Conservation (phyloP, 1,140 invertebrate species). For the Bombus haemorrhoidalis region DNA sequence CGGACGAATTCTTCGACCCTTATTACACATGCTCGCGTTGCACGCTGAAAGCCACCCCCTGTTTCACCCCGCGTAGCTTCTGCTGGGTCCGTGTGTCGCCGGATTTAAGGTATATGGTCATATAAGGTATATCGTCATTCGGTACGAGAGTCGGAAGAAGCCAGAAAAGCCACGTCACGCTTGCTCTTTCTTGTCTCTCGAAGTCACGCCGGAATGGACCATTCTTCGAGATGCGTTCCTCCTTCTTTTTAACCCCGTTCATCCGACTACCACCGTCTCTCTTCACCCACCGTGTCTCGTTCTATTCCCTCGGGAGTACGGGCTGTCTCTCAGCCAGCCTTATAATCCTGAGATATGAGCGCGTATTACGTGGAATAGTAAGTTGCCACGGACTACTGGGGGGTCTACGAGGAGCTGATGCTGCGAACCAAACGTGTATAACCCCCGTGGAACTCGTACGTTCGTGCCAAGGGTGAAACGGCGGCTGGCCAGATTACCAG, state of each 20-base stretch:
- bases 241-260: not conserved
- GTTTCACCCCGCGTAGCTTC: slow-evolving; percentile 35
- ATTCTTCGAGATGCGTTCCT: slow-evolving; percentile 47
- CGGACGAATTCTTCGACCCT: slow-evolving; percentile 63
- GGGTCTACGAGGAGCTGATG: slow-evolving; percentile 63
- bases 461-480: slow-evolving; percentile 45
- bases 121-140: slow-evolving; percentile 65
- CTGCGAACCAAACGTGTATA: slow-evolving; percentile 68
- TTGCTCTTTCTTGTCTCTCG: slow-evolving; percentile 52
- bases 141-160: slow-evolving; percentile 45
- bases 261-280: not conserved
- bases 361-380: slow-evolving; percentile 78
- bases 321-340: slow-evolving; percentile 62
- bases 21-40: slow-evolving; percentile 69
- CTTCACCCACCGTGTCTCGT: not conserved
- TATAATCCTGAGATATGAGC: slow-evolving; percentile 82
- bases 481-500: slow-evolving; percentile 59
- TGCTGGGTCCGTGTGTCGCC: slow-evolving; percentile 41
- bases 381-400: slow-evolving; percentile 65
- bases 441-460: slow-evolving; percentile 70
- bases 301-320: slow-evolving; percentile 33
- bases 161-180: slow-evolving; percentile 54
- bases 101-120: slow-evolving; percentile 69
- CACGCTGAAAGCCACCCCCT: slow-evolving; percentile 54
- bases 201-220: slow-evolving; percentile 54